Evolutionary conservation across 1,140 invertebrate genomes (phyloP), one percentile per base, ranked within the genome.

Genomic region (Euglossa dilemma): DNA sequence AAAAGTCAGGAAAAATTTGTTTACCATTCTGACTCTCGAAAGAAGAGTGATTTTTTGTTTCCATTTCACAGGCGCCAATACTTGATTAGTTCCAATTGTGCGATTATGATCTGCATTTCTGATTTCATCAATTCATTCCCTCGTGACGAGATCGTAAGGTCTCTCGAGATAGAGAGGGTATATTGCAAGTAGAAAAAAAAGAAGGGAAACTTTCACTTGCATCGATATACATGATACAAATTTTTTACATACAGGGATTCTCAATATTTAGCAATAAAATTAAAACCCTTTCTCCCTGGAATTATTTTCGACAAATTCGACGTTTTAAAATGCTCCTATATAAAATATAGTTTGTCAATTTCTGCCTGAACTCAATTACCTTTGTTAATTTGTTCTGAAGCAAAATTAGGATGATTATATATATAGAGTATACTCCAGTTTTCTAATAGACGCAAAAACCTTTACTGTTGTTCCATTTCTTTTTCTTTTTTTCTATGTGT

Each of bases 61-160:
- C 0, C 20, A 28, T 9, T 54, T 54, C 67, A 70, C 71, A 20
- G n/a, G 66, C 57, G 28, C 20, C 63, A 57, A 36, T n/a, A 43
- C 57, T n/a, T 54, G 69, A 66, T 90, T 90, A 90, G 90, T 90
- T 87, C 79, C 87, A 87, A 87, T 87, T 89, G 83, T 90, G 75
- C 77, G 59, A 85, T 86, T 87, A 75, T 87, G 88, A 92, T 91
- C 89, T 91, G 91, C 90, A 92, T 92, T 93, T 92, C 87, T 92
- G 90, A 92, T 93, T 92, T 86, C 85, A 93, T 92, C 89, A 90
- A 87, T 92, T 91, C 75, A 70, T 80, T 88, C 77, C 78, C 82
- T 73, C 61, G 61, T 75, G 80, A 90, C 90, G 71, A n/a, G 85
- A 70, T 85, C 69, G 69, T 77, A 56, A 84, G 83, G 11, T 28